Evolutionary conservation across 2,113 vertebrate species (phyloP), one percentile per base, ranked within the genome.

Genomic region (Crotalus helleri): DNA sequence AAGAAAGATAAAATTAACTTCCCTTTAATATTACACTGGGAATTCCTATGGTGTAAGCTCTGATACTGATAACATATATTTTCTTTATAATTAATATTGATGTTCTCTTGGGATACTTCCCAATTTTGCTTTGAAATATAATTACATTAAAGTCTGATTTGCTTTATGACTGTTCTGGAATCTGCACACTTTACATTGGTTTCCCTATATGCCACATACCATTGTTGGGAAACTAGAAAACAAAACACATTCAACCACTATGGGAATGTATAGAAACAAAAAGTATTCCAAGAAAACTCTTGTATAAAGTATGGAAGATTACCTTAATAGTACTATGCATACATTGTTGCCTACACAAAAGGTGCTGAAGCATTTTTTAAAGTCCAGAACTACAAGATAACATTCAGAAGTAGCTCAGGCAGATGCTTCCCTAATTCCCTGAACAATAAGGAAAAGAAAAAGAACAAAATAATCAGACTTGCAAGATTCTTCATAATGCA

Each of bases 41-140:
- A 97, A 96, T 96, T 97, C 96, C 96, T 97, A 94, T 94, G 93
- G 94, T 54, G 95, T 94, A 95, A 95, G 39, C 95, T 91, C 94
- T 96, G 94, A 96, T 94, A 90, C 96, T 97, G 96, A 97, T 97
- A 96, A 97, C 94, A 92, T 95, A 95, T 95, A 97, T 97, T 94
- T 93, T 95, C 95, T 94, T 95, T 96, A 95, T 97, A 97, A 98
- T 98, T 98, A 97, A 97, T 95, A 96, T 97, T 97, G 95, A 96
- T 95, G 93, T 91, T 95, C 91, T 93, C 96, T 89, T 87, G 95
- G 96, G 96, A 95, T 91, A 93, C 91, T 92, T 94, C 86, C 91
- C 92, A 88, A 90, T 93, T 95, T 93, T 94, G 93, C 94, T 94
- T 93, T 94, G 91, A 95, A 94, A 88, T 93, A 92, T 92, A 94